Base-by-base conservation (phyloP, 1,140 invertebrate species). In the Stegodyphus mimosarum region DNA sequence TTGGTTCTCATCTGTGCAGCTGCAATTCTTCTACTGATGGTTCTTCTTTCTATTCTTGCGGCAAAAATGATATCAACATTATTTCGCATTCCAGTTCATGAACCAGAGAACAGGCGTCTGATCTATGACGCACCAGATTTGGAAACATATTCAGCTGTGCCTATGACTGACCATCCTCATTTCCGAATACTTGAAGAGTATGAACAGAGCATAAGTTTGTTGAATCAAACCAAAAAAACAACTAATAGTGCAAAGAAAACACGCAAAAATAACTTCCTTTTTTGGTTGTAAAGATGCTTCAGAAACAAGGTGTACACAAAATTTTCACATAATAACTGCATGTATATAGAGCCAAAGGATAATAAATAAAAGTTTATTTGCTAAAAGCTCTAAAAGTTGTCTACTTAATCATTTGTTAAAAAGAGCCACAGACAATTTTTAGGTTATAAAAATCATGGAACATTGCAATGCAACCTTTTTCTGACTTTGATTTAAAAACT, bases 101-200 rank as follows among this genome's bases (percentile, higher is more conserved):
- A 33, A 33, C 33, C 33, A 33, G 33, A 33, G 33, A 33, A 60
- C 55, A 15, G 15, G 5, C 55, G 55, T 11, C 15, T 60, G 5
- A 60, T 60, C 33, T 18, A 70, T 18, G 17, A 7, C 17, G 17
- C 67, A 70, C 17, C 15, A 33, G 18, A 70, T 17, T 15, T 48
- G 67, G 5, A 33, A n/a, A 17, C 67, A n/a, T 70, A 70, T 48
- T n/a, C 6, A 7, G 13, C 48, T 70, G 48, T 18, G 18, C 11
- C 48, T 17, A n/a, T 70, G 15, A 63, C 33, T n/a, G 33, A 77
- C 3, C 75, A 77, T 67, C 75, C 55, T 77, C 66, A 77, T 52
- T 77, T 77, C 10, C 60, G 75, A 67, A 17, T 77, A n/a, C 49
- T 77, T 13, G 75, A 77, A 11, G 55, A 67, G 66, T 77, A 77